Conservation (phyloP, 2,888 invertebrate genomes). For the Oasisia sp. region DNA sequence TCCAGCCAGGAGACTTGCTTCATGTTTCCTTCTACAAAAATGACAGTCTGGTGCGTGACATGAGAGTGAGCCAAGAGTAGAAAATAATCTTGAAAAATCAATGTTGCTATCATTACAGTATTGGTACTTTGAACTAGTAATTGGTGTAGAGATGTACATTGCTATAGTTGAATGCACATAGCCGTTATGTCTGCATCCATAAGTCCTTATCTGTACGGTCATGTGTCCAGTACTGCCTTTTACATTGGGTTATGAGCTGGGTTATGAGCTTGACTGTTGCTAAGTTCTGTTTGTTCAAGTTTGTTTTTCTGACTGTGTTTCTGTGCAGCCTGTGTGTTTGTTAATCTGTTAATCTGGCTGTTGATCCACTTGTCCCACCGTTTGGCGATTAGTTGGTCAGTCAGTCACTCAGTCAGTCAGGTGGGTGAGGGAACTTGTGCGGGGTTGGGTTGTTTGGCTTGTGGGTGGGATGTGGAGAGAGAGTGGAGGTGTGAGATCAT, state of each 20-base stretch:
- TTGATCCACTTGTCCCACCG: no score
- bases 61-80: background rate
- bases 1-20: background rate
- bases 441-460: no score
- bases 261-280: no score
- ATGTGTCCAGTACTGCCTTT: background rate
- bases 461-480: no score
- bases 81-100: background rate
- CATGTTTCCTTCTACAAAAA: conserved; percentile 2
- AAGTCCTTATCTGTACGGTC: background rate
- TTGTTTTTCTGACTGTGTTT: no score
- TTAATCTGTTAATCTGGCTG: no score
- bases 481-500: no score
- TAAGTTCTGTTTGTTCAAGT: no score
- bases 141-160: background rate
- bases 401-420: background rate
- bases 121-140: background rate
- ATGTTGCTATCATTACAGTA: background rate
- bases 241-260: no score
- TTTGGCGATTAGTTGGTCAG: no score
- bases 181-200: background rate
- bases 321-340: background rate
- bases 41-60: background rate
- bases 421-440: no score
- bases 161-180: no score